Base-by-base conservation (phyloP, 2,888 invertebrate species). In the Calliscelio sp. region DNA sequence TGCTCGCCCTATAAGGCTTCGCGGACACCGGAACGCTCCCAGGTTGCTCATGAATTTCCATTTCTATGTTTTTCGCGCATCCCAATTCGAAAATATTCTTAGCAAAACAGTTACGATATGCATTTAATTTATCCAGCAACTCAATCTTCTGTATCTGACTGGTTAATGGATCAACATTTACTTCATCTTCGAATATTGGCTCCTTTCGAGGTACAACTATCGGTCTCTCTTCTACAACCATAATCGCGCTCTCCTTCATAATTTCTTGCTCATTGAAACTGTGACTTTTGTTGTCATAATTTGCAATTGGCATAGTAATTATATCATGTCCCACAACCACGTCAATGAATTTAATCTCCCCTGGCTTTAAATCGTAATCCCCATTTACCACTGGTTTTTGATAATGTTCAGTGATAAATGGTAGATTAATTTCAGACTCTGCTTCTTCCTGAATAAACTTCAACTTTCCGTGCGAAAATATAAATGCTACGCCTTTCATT, bases 81-180 rank as follows among this genome's bases (percentile, higher is more conserved):
- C 85, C 84, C 6, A 86, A 55, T 32, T 84, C 86, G 22, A 4
- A 8, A 14, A 73, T 65, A 41, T 82, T 84, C 38, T 55, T 63
- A 0, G 84, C 85, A 3, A 73, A 41, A 20, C 82, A 84, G 7
- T 41, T 66, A 8, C 82, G 70, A 73, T 59, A 87, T 3, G 16
- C 18, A 46, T 46, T 46, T 5, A 46, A n/a, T 18, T n/a, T 16
- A 6, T 46, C 18, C 7, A 24, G 10, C 11, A 24, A 24, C 24
- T 53, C 51, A 3, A 24, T n/a, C 20, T 35, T 57, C 20, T 35
- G 55, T 32, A 28, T n/a, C n/a, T n/a, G n/a, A n/a, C n/a, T n/a
- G n/a, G n/a, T 32, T 1, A 8, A n/a, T 24, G 55, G 14, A 28
- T 55, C 55, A 28, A 22, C 32, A 32, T 28, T n/a, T 16, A 55